Evolutionary conservation across 35 echinoderm and acorn worm genomes (phyloP).

Genomic region (Lytechinus variegatus): DNA sequence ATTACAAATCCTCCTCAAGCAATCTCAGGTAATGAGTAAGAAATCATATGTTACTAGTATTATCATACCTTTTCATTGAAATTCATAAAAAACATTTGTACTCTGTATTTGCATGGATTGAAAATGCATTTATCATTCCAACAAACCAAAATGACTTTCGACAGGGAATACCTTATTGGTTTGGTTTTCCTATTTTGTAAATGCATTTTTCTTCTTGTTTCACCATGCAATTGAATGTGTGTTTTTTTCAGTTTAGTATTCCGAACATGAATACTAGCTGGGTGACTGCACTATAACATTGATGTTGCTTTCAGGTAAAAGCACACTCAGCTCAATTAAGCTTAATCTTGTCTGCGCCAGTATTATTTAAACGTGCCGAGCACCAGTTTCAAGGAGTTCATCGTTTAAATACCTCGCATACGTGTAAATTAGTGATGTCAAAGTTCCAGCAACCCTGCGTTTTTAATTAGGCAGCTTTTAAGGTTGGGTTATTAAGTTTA

Average conservation of each 20-base stretch:
- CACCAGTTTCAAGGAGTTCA: neutral
- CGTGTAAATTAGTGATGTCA: neutral
- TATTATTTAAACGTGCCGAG: neutral
- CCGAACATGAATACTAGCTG: neutral
- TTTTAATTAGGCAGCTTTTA: neutral
- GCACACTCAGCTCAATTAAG: neutral
- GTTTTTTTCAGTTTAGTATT: neutral
- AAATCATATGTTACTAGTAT: too few species aligned
- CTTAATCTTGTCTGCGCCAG: neutral
- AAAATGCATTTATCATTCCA: neutral
- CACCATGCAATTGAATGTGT: neutral
- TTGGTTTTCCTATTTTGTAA: neutral
- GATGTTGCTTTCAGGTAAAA: neutral
- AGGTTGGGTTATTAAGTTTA: neutral
- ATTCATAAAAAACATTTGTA: neutral
- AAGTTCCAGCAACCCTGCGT: neutral
- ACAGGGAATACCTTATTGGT: neutral
- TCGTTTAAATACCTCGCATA: neutral
- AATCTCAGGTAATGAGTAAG: too few species aligned
- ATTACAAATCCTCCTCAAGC: too few species aligned
- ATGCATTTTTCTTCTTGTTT: neutral
- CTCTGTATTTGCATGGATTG: neutral
- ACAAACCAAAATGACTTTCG: neutral
- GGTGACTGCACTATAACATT: conserved; percentile 18
- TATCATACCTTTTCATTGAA: too few species aligned